Evolutionary conservation across 2,888 invertebrate genomes (phyloP).

Genomic region (Dexiosoma caninum): DNA sequence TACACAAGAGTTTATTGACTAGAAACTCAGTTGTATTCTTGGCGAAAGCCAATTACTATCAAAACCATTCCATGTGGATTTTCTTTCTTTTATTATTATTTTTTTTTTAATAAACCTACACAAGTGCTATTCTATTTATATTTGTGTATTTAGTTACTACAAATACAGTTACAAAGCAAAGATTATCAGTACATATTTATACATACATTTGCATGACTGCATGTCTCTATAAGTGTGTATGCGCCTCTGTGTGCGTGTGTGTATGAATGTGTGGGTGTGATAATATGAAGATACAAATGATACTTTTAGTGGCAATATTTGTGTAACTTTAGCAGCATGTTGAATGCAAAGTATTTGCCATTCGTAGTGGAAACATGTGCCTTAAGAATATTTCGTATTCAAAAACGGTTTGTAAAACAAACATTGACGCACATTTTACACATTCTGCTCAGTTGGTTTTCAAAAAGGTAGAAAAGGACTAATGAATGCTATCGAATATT

Average conservation of each 20-base stretch:
- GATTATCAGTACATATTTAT: slow-evolving; percentile 30
- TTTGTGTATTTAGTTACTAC: slow-evolving; percentile 1
- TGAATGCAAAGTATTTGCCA: slow-evolving; percentile 13
- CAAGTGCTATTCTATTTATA: slow-evolving; percentile 12
- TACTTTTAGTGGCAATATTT: slow-evolving; percentile 27
- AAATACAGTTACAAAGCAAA: slow-evolving; percentile 10
- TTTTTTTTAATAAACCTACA: slow-evolving; percentile 1
- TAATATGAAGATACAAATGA: slow-evolving; percentile 8
- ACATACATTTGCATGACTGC: not conserved
- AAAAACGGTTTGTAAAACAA: slow-evolving; percentile 55
- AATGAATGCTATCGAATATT: slow-evolving; percentile 26
- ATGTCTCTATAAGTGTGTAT: not conserved
- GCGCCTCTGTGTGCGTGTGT: not conserved
- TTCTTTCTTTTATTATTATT: slow-evolving; percentile 22
- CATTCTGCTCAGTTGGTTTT: slow-evolving; percentile 3
- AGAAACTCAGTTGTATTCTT: slow-evolving; percentile 18
- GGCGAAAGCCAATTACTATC: slow-evolving; percentile 55
- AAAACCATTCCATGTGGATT: slow-evolving; percentile 4
- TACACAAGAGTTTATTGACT: slow-evolving; percentile 33
- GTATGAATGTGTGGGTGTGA: not conserved
- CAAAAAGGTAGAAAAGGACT: slow-evolving; percentile 32
- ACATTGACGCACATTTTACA: slow-evolving; percentile 56
- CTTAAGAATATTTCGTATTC: slow-evolving; percentile 60
- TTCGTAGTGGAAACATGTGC: slow-evolving; percentile 44
- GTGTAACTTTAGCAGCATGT: slow-evolving; percentile 15